Evolutionary conservation across 2,113 vertebrate genomes (phyloP).

Genomic region (Polypterus senegalus): DNA sequence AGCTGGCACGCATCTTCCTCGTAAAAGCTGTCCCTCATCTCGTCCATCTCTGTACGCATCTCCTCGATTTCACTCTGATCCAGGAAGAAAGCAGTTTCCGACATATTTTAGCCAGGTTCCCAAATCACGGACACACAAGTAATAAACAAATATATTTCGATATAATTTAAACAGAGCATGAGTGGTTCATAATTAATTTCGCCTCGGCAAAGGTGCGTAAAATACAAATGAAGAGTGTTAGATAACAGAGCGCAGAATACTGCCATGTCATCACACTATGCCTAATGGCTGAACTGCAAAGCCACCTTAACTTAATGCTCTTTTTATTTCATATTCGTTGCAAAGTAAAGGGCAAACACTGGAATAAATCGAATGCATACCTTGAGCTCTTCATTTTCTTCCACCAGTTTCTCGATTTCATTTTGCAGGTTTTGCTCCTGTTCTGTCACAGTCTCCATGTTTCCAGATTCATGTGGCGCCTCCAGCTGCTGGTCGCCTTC

Average conservation of each 20-base stretch:
- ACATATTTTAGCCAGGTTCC: too few relatives aligned
- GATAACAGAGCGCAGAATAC: neutral
- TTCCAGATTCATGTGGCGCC: slow-evolving; percentile 35
- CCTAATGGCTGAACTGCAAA: too few relatives aligned
- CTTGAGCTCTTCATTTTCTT: slow-evolving; percentile 88
- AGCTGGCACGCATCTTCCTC: slow-evolving; percentile 95
- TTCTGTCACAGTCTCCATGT: slow-evolving; percentile 31
- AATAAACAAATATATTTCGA: too few relatives aligned
- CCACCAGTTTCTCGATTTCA: slow-evolving; percentile 74
- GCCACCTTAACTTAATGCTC: too few relatives aligned
- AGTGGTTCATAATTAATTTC: too few relatives aligned
- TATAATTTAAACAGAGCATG: too few relatives aligned
- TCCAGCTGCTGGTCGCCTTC: slow-evolving; percentile 36
- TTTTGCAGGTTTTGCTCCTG: slow-evolving; percentile 60
- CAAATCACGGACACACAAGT: too few relatives aligned
- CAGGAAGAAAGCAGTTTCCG: slow-evolving; percentile 17
- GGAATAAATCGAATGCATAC: slow-evolving; percentile 36
- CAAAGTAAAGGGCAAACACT: too few relatives aligned
- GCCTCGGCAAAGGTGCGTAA: neutral
- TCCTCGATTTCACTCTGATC: slow-evolving; percentile 83
- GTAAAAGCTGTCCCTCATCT: slow-evolving; percentile 95
- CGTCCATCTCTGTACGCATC: slow-evolving; percentile 95
- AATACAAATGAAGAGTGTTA: neutral
- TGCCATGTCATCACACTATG: too few relatives aligned
- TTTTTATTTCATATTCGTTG: too few relatives aligned